Percentiles rank a stretch among this genome's conserved stretches.
phyloP scores from a whole-genome alignment of 2,797 vertebrate species.

The Serranus cabrilla region DNA sequence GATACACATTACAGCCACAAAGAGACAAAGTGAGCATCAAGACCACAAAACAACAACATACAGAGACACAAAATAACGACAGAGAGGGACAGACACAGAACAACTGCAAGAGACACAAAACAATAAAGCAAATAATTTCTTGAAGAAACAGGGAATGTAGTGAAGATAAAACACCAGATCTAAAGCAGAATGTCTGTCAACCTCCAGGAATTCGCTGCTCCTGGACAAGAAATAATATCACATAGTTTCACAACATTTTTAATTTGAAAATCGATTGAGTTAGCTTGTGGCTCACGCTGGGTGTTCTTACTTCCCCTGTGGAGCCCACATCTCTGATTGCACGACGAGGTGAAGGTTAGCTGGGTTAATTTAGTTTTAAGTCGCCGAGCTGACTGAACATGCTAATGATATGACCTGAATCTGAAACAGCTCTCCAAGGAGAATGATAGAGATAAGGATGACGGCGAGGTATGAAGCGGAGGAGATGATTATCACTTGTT shows the following conservation, averaged over 20 bases:
- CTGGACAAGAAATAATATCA: not conserved
- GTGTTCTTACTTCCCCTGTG: not conserved
- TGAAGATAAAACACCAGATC: no score
- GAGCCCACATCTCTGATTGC: constrained; percentile 6
- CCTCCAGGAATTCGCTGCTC: not conserved
- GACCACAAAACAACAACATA: no score
- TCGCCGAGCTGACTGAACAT: constrained; percentile 29
- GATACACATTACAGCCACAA: no score
- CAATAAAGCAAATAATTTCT: no score
- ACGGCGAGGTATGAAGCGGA: constrained; percentile 38
- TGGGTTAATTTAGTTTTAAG: constrained; percentile 52
- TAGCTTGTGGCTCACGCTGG: not conserved
- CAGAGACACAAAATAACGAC: no score
- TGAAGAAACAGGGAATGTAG: no score
- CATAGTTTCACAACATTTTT: not conserved
- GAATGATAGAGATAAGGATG: constrained; percentile 20
- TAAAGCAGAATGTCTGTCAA: no score
- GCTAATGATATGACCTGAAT: constrained; percentile 70
- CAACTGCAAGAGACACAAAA: no score
- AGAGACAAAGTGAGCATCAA: no score
- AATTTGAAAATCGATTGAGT: constrained; percentile 1
- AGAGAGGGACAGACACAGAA: no score
- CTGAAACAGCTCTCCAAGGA: constrained; percentile 48
- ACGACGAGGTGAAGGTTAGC: constrained; percentile 10
- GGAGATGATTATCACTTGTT: constrained; percentile 68